Percentiles rank a stretch among this genome's conserved stretches.
Evolutionary conservation across 2,113 vertebrate species (phyloP).

Genomic region (Fregetta grallaria): DNA sequence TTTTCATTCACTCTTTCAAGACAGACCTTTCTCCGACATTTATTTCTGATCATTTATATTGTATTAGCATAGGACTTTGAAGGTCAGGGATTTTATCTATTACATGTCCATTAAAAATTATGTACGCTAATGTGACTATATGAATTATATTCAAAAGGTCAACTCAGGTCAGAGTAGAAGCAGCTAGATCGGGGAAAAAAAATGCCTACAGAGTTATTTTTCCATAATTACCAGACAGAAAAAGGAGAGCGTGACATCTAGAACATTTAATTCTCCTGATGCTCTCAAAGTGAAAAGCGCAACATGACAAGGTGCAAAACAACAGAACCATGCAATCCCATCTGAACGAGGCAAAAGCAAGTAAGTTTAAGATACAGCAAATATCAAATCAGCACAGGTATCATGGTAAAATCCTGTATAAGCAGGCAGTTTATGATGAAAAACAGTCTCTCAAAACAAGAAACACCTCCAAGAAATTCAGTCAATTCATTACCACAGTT

Average conservation of each 20-base stretch:
- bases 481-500: background rate
- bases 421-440: background rate
- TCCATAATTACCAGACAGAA: background rate
- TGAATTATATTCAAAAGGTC: background rate
- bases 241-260: background rate
- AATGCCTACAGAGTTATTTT: background rate
- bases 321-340: background rate
- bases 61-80: background rate
- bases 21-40: background rate
- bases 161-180: background rate
- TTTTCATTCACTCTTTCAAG: background rate
- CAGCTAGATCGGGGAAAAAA: background rate
- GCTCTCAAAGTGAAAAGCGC: background rate
- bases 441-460: background rate
- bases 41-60: background rate
- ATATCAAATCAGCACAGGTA: background rate
- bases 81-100: slow-evolving; percentile 22
- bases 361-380: background rate
- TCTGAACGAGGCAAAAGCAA: background rate
- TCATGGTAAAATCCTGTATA: background rate
- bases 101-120: background rate
- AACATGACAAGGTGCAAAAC: background rate
- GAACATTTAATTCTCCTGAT: background rate
- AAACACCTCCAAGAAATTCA: background rate
- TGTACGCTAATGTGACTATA: background rate